Evolutionary conservation across 2,888 invertebrate species (phyloP), one percentile per base, ranked within the genome.

Genomic region (Apamea epomidion): DNA sequence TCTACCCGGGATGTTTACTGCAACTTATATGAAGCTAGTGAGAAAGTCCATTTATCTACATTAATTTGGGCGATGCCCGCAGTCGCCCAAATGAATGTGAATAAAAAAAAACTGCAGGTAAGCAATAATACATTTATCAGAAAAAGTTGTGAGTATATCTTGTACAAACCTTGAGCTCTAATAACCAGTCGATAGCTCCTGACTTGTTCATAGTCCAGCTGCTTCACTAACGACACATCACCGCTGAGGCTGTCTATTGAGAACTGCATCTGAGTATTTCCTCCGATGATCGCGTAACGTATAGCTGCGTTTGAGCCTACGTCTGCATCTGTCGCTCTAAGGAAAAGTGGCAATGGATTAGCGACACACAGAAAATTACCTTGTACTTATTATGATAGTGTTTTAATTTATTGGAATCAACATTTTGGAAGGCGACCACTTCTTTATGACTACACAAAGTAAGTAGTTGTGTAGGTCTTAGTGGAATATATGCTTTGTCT

Each of bases 201-300:
- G 67, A 98, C 98, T 85, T 98, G 98, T 94, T 99, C 99, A 93
- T 99, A 99, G 94, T 99, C 99, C 81, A 99, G 96, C 0, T 98
- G 98, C 91, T 99, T 99, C 0, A 99, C 98, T 25, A 99, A 97
- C 0, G 98, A 98, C 4, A 99, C 98, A 92, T 99, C 99, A 0
- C 99, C 99, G 80, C 98, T 99, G 90, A 99, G 97, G 78, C 99
- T 98, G 95, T 99, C 99, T 62, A 99, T 99, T 2, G 99, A 98
- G 94, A 99, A 99, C 91, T 99, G 99, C 89, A 99, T 98, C 93
- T 99, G 99, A 0, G 98, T 98, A 95, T 99, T 99, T 45, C 99
- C 99, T 16, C 99, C 99, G 88, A 99, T 99, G 89, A 99, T 99
- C 25, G 99, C 99, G 96, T 99, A 99, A 72, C 99, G 98, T 78